phyloP scores from a whole-genome alignment of 2,888 invertebrate genomes.

The Oconnorella tubifera region DNA sequence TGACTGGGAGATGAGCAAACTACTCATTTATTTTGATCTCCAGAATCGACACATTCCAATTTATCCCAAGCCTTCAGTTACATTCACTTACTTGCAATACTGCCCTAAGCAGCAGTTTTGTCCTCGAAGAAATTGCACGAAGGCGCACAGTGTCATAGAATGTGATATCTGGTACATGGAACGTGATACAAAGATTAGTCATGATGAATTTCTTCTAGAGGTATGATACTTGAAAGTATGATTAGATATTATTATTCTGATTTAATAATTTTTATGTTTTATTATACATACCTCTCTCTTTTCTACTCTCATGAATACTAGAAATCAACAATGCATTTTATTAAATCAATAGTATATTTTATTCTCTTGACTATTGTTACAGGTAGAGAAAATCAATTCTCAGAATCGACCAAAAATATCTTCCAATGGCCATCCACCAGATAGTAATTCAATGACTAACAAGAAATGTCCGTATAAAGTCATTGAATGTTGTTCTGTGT shows the following conservation, averaged over 20 bases:
- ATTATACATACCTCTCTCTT: too few species aligned
- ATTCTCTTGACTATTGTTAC: too few species aligned
- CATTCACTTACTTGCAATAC: neutral
- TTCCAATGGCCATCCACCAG: too few species aligned
- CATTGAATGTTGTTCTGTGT: slow-evolving; percentile 42
- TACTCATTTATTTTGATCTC: neutral
- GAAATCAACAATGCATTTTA: too few species aligned
- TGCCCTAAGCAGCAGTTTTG: neutral
- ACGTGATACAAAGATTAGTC: slow-evolving; percentile 41
- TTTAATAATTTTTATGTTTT: too few species aligned
- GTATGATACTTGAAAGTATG: too few species aligned
- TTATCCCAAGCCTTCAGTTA: neutral
- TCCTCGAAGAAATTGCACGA: neutral
- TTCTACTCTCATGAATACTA: too few species aligned
- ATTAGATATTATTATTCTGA: too few species aligned
- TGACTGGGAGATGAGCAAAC: neutral
- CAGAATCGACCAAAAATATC: too few species aligned
- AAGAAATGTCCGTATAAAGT: slow-evolving; percentile 39
- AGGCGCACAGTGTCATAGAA: slow-evolving; percentile 48
- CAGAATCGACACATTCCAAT: neutral
- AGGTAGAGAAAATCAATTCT: too few species aligned
- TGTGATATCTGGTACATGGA: slow-evolving; percentile 51
- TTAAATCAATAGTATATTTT: too few species aligned
- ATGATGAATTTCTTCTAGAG: slow-evolving; percentile 39
- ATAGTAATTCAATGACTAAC: too few species aligned